Evolutionary conservation across 2,113 vertebrate species (phyloP), one percentile per base, ranked within the genome.

Genomic region (Psettodes erumei): DNA sequence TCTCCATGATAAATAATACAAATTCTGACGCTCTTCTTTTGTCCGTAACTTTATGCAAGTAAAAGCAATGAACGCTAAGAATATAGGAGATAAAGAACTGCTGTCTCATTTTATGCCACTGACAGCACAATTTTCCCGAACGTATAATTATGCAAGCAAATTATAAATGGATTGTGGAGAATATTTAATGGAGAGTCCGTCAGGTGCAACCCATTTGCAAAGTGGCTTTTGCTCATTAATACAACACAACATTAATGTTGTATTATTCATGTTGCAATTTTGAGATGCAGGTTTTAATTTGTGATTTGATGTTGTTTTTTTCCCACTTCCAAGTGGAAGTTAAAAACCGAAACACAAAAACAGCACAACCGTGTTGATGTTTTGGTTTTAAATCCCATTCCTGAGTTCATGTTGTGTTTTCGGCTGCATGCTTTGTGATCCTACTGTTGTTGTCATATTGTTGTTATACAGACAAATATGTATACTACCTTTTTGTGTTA

Each of bases 151-250:
- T 61, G 71, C 51, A 58, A n/a, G 70, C 64, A 88, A 86, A 85
- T 76, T 79, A 71, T 51, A 75, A 88, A 82, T 78, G 80, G 65
- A 68, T 75, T 54, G 66, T 65, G 60, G 47, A 71, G 81, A 85
- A 71, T 82, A 38, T 69, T 88, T 83, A 74, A 82, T 82, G 71
- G 79, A 73, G 65, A 81, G 70, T 85, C 70, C 62, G 54, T 87
- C 82, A 84, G 79, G 75, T 87, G 82, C 80, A 84, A 71, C 77
- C 75, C 74, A 82, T 85, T 84, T 82, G 74, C 60, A 83, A 87
- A 87, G 75, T 66, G 56, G 80, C 72, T 68, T 77, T 79, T 63
- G 62, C 72, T 84, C 61, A 79, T 82, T 87, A 84, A 85, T 81
- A 70, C 60, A 53, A 82, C 75, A 43, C 75, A 71, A 47, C 35